phyloP scores from a whole-genome alignment of 2,797 vertebrate genomes.

The Loriculus beryllinus region DNA sequence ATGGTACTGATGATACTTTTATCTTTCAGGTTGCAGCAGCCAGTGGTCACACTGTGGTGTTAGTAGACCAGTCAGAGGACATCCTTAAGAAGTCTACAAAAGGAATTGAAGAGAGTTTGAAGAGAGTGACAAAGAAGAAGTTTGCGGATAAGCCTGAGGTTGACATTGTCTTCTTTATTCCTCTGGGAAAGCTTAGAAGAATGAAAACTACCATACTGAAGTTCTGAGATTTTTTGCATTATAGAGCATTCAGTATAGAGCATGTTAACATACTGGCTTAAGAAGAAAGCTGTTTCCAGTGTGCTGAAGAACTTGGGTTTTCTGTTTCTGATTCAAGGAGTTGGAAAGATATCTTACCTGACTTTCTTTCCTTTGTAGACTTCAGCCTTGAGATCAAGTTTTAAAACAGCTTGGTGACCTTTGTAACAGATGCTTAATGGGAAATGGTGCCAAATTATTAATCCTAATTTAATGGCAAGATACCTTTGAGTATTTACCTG shows the following conservation, averaged over 20 bases:
- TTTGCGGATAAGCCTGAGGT: slow-evolving; percentile 94
- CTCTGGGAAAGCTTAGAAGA: neutral
- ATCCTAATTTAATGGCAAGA: neutral
- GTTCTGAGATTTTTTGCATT: neutral
- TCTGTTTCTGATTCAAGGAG: neutral
- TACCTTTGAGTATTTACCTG: neutral
- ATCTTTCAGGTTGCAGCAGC: slow-evolving; percentile 85
- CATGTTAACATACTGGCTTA: neutral
- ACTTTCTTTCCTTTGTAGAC: neutral
- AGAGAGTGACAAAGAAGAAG: slow-evolving; percentile 91
- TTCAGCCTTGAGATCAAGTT: neutral
- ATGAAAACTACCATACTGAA: neutral
- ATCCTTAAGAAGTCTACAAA: slow-evolving; percentile 88
- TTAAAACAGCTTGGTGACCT: neutral
- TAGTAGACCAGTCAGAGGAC: slow-evolving; percentile 91
- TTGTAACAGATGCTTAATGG: neutral
- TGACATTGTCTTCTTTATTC: slow-evolving; percentile 39
- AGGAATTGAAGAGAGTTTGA: slow-evolving; percentile 89
- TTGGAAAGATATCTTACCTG: neutral
- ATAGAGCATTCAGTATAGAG: neutral
- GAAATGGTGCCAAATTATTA: neutral
- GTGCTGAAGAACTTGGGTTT: neutral
- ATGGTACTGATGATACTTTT: neutral
- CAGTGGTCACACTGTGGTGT: slow-evolving; percentile 89
- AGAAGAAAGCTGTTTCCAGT: neutral